Conservation (phyloP, 2,888 invertebrate genomes). For the Molanna angustata region DNA sequence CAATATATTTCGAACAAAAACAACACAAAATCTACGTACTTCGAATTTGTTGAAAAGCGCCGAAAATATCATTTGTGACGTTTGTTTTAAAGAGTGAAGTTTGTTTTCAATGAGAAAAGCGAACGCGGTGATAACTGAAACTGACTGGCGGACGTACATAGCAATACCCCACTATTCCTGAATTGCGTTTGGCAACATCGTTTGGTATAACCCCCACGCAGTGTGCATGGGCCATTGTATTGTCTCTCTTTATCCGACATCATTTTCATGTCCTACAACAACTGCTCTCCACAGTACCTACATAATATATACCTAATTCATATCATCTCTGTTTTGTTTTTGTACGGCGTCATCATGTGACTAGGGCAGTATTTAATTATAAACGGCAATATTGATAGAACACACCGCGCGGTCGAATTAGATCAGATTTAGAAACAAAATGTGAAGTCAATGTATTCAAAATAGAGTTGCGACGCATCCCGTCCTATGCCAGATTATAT, state of each 20-base stretch:
- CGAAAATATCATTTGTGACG: slow-evolving; percentile 27
- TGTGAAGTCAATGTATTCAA: slow-evolving; percentile 6
- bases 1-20: slow-evolving; percentile 27
- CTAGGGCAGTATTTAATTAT: slow-evolving; percentile 9
- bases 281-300: no score
- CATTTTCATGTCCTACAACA: no score
- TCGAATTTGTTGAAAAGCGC: slow-evolving; percentile 31
- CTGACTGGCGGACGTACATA: slow-evolving; percentile 6
- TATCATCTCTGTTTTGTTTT: no score
- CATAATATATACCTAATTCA: no score
- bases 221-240: no score
- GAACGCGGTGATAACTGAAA: slow-evolving; percentile 12
- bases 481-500: slow-evolving; percentile 11
- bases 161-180: neutral
- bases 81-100: neutral
- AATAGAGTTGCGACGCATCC: slow-evolving; percentile 16
- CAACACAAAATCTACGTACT: slow-evolving; percentile 23
- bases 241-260: no score
- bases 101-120: no score
- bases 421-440: slow-evolving; percentile 8
- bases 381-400: slow-evolving; percentile 16
- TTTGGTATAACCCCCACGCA: no score
- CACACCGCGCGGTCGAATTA: slow-evolving; percentile 6
- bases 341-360: slow-evolving; percentile 15
- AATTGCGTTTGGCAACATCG: slow-evolving; percentile 19